These are phyloP conservation scores for Priocnemis perturbator DNA, from an alignment of 2,888 invertebrate genomes.

Conservation along the genomic window DNA sequence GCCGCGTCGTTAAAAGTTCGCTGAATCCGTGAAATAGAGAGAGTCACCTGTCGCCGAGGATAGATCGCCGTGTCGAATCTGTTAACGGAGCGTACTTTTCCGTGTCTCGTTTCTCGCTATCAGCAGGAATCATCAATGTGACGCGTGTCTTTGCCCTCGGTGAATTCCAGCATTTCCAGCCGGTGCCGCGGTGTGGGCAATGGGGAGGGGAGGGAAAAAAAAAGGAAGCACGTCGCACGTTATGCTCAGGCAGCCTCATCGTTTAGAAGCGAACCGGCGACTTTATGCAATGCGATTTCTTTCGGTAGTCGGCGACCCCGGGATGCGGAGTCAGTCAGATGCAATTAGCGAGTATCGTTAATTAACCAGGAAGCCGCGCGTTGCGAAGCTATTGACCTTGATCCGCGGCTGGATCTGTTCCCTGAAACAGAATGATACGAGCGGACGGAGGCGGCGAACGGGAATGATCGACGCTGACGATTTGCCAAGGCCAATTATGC, in stretches of 20 bases:
- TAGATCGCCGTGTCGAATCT: too few relatives aligned
- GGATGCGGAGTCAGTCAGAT: not conserved
- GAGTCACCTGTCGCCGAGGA: too few relatives aligned
- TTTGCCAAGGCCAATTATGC: not conserved
- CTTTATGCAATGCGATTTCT: slow-evolving; percentile 2
- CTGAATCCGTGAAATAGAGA: too few relatives aligned
- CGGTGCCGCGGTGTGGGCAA: too few relatives aligned
- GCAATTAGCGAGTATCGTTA: slow-evolving; percentile 26
- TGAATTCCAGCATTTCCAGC: too few relatives aligned
- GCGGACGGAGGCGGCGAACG: not conserved
- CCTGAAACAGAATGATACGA: not conserved
- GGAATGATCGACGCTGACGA: not conserved
- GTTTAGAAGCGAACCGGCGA: too few relatives aligned
- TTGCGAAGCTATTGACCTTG: slow-evolving; percentile 17
- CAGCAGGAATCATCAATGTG: too few relatives aligned
- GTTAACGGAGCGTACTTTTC: too few relatives aligned
- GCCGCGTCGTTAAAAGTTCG: too few relatives aligned
- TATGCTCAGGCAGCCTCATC: too few relatives aligned
- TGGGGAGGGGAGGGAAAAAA: not conserved
- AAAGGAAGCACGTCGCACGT: too few relatives aligned
- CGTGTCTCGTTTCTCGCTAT: not conserved
- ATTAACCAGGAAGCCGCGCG: slow-evolving; percentile 18
- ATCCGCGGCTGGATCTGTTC: slow-evolving; percentile 3
- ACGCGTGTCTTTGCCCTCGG: too few relatives aligned
- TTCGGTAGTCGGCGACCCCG: not conserved